Percentiles rank a stretch among this genome's conserved stretches.
Conservation (phyloP, 2,888 invertebrate species). For the Cephus pulcher region DNA sequence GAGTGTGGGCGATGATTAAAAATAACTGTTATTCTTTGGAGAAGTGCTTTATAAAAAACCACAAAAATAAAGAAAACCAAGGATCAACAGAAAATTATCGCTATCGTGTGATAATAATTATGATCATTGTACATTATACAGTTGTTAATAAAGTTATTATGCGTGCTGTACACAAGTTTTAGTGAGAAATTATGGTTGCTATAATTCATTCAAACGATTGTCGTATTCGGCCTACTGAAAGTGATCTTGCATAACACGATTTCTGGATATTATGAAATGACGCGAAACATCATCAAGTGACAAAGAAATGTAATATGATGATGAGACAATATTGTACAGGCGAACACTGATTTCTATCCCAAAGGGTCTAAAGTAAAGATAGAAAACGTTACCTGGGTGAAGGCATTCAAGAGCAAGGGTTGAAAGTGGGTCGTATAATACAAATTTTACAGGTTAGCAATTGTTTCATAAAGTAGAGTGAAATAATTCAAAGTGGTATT, state of each 20-base stretch:
- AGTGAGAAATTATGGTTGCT: not conserved
- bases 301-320: not conserved
- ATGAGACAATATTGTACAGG: slow-evolving; percentile 34
- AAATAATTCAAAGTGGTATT: slow-evolving; percentile 44
- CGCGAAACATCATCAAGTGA: not conserved
- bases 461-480: slow-evolving; percentile 39
- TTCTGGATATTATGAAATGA: not conserved
- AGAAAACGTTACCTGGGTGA: slow-evolving; percentile 57
- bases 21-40: not conserved
- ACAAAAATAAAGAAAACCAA: not conserved
- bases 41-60: not conserved
- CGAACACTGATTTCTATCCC: slow-evolving; percentile 29
- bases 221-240: not conserved
- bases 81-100: not conserved
- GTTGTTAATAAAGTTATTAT: not conserved
- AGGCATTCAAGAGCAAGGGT: slow-evolving; percentile 58
- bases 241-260: not conserved
- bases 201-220: not conserved
- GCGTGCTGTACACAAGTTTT: not conserved
- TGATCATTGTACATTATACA: not conserved
- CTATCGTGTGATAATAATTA: not conserved
- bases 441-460: slow-evolving; percentile 52
- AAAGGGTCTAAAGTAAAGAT: slow-evolving; percentile 55
- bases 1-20: not conserved
- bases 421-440: slow-evolving; percentile 51